phyloP scores from a whole-genome alignment of 2,113 vertebrate species.

The Orientallactaga bullata region DNA sequence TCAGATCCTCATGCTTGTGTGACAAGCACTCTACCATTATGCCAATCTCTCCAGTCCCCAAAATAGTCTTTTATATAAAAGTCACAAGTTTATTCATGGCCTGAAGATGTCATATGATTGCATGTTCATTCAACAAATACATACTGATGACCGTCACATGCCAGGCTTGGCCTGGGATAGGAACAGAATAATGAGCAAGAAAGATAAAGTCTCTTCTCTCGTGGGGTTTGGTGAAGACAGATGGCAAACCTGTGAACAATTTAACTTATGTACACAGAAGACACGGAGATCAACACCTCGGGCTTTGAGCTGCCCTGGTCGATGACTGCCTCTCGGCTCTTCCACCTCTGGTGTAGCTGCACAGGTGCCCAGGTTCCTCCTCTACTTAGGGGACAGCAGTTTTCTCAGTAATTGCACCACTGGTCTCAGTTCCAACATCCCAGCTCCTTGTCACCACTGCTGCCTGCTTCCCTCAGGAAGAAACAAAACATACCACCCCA shows the following conservation, averaged over 20 bases:
- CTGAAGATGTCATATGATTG: constrained; percentile 11
- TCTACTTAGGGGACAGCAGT: neutral
- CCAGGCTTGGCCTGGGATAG: neutral
- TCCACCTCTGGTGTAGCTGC: neutral
- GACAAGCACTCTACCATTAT: too few relatives aligned
- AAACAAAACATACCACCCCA: neutral
- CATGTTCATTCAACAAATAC: constrained; percentile 39
- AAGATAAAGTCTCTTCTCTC: constrained; percentile 20
- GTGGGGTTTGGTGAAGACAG: neutral
- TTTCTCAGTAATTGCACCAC: neutral
- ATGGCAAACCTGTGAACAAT: neutral
- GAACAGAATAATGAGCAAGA: neutral
- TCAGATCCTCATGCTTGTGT: too few relatives aligned
- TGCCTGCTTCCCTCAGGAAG: neutral
- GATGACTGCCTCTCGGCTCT: neutral
- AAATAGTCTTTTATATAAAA: neutral
- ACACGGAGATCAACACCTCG: neutral
- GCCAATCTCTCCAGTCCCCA: too few relatives aligned
- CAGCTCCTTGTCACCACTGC: neutral
- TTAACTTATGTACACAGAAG: neutral
- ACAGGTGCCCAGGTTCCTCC: neutral
- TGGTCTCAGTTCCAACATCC: neutral
- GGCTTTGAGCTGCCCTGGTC: neutral
- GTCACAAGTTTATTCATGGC: neutral
- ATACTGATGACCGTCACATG: neutral